phyloP scores from a whole-genome alignment of 2,113 vertebrate genomes.

The Euleptes europaea region DNA sequence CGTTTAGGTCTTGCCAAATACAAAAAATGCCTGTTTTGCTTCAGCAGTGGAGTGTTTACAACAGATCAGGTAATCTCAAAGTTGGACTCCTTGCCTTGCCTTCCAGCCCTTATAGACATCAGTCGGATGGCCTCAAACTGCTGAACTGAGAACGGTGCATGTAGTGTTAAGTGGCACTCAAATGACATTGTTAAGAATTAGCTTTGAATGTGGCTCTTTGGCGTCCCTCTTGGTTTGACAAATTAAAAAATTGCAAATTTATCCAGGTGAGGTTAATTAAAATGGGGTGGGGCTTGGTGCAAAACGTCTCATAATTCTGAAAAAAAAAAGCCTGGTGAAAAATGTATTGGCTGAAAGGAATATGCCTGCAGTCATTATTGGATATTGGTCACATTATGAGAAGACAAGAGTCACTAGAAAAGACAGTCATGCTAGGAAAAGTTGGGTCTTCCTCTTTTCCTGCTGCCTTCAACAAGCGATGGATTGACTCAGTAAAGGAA shows the following conservation, averaged over 20 bases:
- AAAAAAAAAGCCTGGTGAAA: too few species aligned
- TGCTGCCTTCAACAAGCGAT: too few species aligned
- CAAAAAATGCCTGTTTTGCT: constrained; percentile 92
- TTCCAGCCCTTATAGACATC: not conserved
- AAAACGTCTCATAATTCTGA: too few species aligned
- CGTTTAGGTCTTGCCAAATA: constrained; percentile 84
- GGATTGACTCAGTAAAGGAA: too few species aligned
- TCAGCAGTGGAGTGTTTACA: constrained; percentile 95
- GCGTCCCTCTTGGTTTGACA: not conserved
- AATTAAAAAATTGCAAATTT: not conserved
- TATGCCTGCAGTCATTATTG: not conserved
- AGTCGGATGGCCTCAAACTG: not conserved
- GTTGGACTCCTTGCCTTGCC: not conserved
- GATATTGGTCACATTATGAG: too few species aligned
- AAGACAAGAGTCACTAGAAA: too few species aligned
- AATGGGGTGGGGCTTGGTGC: too few species aligned
- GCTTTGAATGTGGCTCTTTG: not conserved
- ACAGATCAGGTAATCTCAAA: constrained; percentile 89
- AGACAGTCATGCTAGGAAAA: too few species aligned
- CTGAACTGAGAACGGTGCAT: not conserved
- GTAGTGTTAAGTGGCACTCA: not conserved
- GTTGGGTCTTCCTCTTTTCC: too few species aligned
- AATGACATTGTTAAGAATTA: not conserved
- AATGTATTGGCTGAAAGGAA: too few species aligned
- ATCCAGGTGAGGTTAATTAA: too few species aligned